A percentile compares a stretch with the other conserved stretches of the same genome.
Conservation (phyloP, 2,113 vertebrate genomes). For the Phoxinus phoxinus region DNA sequence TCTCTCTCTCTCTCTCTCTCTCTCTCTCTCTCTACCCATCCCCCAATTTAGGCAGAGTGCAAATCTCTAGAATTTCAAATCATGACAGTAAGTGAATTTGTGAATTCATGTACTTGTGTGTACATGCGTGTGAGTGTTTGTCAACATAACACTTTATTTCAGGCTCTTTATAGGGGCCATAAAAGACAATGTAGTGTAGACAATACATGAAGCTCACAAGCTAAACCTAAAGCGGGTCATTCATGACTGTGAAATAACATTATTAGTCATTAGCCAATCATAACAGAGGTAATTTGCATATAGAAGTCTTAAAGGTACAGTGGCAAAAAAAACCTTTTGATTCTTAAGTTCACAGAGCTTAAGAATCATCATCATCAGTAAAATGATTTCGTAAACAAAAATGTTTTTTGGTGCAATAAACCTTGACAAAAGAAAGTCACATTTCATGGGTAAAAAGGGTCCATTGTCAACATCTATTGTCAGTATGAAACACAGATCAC, state of each 20-base stretch:
- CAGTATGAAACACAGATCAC: not conserved
- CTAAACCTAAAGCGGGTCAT: not conserved
- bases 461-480: too few relatives aligned
- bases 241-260: not conserved
- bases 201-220: not conserved
- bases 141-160: not conserved
- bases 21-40: constrained; percentile 27
- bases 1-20: constrained; percentile 39
- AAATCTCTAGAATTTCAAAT: constrained; percentile 21
- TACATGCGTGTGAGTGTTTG: not conserved
- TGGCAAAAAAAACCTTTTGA: not conserved
- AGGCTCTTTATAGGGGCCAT: not conserved
- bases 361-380: too few relatives aligned
- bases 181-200: not conserved
- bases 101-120: constrained; percentile 5
- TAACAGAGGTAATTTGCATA: not conserved
- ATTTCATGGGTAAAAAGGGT: not conserved
- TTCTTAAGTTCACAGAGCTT: not conserved
- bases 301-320: not conserved
- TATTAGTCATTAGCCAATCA: not conserved
- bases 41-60: constrained; percentile 16
- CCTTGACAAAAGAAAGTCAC: too few relatives aligned
- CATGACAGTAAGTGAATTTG: constrained; percentile 9
- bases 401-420: not conserved
- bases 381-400: not conserved